phyloP scores from a whole-genome alignment of 2,113 vertebrate species.

The Gobiocypris rarus region DNA sequence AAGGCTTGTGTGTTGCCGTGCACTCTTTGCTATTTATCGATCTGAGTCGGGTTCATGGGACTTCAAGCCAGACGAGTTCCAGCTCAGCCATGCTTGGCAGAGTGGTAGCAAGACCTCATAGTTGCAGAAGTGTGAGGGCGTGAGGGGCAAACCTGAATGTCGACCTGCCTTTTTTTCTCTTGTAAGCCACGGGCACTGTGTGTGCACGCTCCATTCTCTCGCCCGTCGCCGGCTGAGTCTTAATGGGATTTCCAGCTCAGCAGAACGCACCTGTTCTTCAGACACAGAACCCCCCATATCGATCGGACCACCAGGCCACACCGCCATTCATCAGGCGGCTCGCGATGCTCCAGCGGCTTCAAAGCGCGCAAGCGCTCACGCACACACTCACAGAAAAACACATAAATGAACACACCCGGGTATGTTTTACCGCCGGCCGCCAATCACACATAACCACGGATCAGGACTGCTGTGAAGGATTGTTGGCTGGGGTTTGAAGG shows the following conservation, averaged over 20 bases:
- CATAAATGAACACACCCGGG: slow-evolving; percentile 72
- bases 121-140: slow-evolving; percentile 39
- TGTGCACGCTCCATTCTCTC: slow-evolving; percentile 28
- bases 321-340: slow-evolving; percentile 75
- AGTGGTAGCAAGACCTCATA: slow-evolving; percentile 45
- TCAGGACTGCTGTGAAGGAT: slow-evolving; percentile 34
- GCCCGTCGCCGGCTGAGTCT: slow-evolving; percentile 64
- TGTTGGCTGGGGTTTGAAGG: slow-evolving; percentile 26
- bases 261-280: slow-evolving; percentile 69
- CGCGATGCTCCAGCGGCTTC: slow-evolving; percentile 43
- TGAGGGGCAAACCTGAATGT: slow-evolving; percentile 43
- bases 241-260: slow-evolving; percentile 81
- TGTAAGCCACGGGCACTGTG: slow-evolving; percentile 38
- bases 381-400: slow-evolving; percentile 42
- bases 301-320: slow-evolving; percentile 68
- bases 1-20: slow-evolving; percentile 35
- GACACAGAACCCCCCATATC: slow-evolving; percentile 62
- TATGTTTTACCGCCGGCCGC: slow-evolving; percentile 77
- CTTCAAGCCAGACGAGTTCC: slow-evolving; percentile 48
- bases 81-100: slow-evolving; percentile 46
- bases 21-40: slow-evolving; percentile 50
- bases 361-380: neutral
- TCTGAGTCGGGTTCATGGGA: slow-evolving; percentile 41
- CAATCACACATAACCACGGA: slow-evolving; percentile 70
- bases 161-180: slow-evolving; percentile 38